Percentiles rank a stretch among this genome's conserved stretches.
Conservation (phyloP, 2,888 invertebrate genomes). For the Rugalucina vietnamica region DNA sequence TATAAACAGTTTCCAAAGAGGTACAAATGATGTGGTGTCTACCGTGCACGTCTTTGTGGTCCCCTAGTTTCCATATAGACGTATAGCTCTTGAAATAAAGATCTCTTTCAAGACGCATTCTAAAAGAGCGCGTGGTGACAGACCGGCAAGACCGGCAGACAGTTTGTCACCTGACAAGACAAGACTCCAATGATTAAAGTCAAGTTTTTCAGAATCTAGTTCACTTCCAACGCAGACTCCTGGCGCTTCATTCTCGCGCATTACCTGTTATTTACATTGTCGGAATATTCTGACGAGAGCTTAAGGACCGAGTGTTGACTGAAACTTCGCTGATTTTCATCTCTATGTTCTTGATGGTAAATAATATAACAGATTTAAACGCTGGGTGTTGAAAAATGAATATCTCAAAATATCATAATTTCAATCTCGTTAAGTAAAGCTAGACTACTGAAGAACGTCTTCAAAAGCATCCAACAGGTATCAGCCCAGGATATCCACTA, state of each 20-base stretch:
- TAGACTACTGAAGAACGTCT: no score
- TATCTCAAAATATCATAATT: background rate
- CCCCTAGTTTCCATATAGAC: no score
- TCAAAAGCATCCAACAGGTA: background rate
- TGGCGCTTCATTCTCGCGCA: background rate
- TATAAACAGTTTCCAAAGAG: no score
- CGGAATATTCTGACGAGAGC: conserved; percentile 4
- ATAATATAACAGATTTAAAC: background rate
- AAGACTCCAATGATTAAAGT: no score
- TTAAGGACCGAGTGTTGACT: background rate
- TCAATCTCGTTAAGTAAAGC: background rate
- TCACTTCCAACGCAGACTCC: background rate
- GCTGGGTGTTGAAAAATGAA: background rate
- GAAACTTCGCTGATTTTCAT: background rate
- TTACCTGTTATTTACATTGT: conserved; percentile 13
- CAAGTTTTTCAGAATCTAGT: no score
- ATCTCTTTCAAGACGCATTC: no score
- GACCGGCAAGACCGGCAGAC: no score
- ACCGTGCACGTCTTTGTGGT: no score
- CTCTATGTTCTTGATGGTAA: background rate
- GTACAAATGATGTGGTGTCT: no score
- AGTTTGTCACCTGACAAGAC: no score
- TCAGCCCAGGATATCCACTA: background rate
- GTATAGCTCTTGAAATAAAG: no score
- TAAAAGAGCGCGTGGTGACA: no score